Conservation (phyloP, 2,113 vertebrate species). For the Aspiorhynchus laticeps region DNA sequence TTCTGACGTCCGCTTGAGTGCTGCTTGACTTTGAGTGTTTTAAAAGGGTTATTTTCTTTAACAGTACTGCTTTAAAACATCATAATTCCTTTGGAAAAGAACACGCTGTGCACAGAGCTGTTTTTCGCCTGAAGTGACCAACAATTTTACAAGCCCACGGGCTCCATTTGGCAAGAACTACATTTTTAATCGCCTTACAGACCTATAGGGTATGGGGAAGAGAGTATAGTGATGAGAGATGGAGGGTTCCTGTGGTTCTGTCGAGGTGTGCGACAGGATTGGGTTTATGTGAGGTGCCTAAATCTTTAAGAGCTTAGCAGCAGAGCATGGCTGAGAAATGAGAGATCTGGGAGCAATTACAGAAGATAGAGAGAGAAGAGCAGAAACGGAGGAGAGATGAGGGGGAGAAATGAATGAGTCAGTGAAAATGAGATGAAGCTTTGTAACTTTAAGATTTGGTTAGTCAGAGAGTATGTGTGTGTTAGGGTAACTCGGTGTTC, state of each 20-base stretch:
- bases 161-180: background rate
- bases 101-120: background rate
- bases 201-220: background rate
- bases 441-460: too few relatives aligned
- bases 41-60: slow-evolving; percentile 13
- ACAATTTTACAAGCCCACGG: slow-evolving; percentile 7
- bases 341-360: slow-evolving; percentile 52
- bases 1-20: slow-evolving; percentile 28
- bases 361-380: slow-evolving; percentile 40
- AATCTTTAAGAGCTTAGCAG: slow-evolving; percentile 44
- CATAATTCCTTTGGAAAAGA: slow-evolving; percentile 30
- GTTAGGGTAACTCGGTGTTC: slow-evolving; percentile 60
- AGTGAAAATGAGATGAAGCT: slow-evolving; percentile 31
- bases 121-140: slow-evolving; percentile 13
- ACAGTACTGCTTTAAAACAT: slow-evolving; percentile 8
- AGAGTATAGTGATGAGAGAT: slow-evolving; percentile 21
- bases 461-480: slow-evolving; percentile 16
- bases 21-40: slow-evolving; percentile 38
- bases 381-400: slow-evolving; percentile 19
- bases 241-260: background rate
- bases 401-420: slow-evolving; percentile 29
- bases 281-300: slow-evolving; percentile 28
- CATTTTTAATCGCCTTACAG: slow-evolving; percentile 47
- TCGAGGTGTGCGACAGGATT: slow-evolving; percentile 30
- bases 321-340: slow-evolving; percentile 39